These are phyloP conservation scores for Spheniscus mendiculus DNA, from an alignment of 2,113 vertebrate genomes.

Conservation along the genomic window DNA sequence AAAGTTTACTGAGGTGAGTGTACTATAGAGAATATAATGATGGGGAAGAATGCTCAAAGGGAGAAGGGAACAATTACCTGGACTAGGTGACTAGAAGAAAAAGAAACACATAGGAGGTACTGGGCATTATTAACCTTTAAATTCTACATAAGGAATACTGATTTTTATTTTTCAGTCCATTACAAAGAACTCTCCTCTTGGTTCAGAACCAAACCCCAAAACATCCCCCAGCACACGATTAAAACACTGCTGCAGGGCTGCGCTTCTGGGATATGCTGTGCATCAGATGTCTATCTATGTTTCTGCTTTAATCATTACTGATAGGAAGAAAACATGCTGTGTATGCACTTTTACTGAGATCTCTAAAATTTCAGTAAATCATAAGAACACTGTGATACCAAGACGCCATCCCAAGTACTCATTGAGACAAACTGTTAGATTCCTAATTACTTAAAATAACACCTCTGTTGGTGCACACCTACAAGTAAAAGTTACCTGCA, in stretches of 20 bases:
- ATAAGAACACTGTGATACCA: background rate
- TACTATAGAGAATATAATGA: background rate
- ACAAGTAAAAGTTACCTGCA: background rate
- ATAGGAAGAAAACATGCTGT: background rate
- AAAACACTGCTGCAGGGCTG: background rate
- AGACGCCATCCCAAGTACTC: background rate
- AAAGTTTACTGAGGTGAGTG: background rate
- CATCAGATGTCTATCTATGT: background rate
- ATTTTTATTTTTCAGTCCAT: background rate
- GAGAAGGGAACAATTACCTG: background rate
- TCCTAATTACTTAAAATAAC: background rate
- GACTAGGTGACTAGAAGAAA: background rate
- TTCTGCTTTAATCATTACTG: background rate
- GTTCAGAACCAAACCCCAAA: background rate
- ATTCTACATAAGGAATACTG: background rate
- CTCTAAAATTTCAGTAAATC: background rate
- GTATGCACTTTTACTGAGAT: background rate
- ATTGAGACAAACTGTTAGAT: background rate
- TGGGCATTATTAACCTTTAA: background rate
- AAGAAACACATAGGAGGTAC: background rate
- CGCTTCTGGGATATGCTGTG: background rate
- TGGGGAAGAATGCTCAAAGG: background rate
- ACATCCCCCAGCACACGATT: accelerated
- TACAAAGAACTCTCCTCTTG: background rate
- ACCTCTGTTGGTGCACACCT: background rate